phyloP scores from a whole-genome alignment of 2,113 vertebrate species.

The Sapayoa aenigma region DNA sequence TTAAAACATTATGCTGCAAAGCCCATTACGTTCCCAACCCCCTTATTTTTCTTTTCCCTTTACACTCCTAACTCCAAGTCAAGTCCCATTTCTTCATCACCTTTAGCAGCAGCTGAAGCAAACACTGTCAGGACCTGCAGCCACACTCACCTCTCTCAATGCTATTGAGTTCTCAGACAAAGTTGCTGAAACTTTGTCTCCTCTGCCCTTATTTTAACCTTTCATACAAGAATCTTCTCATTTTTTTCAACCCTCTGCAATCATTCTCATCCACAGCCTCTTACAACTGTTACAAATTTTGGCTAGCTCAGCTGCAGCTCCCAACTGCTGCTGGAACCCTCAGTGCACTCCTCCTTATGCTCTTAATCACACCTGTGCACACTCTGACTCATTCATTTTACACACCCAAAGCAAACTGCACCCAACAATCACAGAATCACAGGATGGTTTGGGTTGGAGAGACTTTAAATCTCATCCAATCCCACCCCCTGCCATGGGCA shows the following conservation, averaged over 20 bases:
- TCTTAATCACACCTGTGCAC: rapidly evolving
- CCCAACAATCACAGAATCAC: not conserved
- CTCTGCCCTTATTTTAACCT: not conserved
- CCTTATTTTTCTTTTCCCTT: not conserved
- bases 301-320: not conserved
- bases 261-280: not conserved
- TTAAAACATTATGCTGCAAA: not conserved
- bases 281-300: not conserved
- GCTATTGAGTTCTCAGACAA: not conserved
- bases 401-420: not conserved
- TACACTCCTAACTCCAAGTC: not conserved
- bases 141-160: not conserved
- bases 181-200: not conserved
- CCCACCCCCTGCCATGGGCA: not conserved
- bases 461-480: not conserved
- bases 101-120: not conserved
- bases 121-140: not conserved
- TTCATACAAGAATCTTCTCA: not conserved
- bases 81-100: not conserved
- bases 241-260: not conserved
- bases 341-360: not conserved
- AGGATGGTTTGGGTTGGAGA: not conserved
- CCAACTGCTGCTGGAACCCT: not conserved
- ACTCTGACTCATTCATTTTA: not conserved
- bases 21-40: not conserved